Evolutionary conservation across 1,140 invertebrate species (phyloP), one percentile per base, ranked within the genome.

Genomic region (Temnothorax nylanderi): DNA sequence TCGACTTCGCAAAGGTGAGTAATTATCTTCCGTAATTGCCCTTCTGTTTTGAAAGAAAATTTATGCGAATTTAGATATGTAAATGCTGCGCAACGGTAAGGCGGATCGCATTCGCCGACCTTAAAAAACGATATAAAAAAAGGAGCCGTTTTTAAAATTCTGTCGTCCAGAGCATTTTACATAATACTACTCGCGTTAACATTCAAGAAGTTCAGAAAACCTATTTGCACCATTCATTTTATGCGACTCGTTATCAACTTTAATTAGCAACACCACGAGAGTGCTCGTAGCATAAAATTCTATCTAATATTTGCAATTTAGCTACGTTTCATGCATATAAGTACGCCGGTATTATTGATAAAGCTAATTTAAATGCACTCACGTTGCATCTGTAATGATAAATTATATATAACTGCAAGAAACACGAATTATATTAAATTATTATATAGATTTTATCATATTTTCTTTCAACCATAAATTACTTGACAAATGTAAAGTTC

Each of bases 1-100:
- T 99, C 94, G 99, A 99, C 96, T 99, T 97, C 95, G 99, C 99
- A 26, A 99, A 99, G 98, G 99, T 99, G 96, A 97, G 97, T 96
- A 41, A 81, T 86, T 87, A 54, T 34, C n/a, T 54, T 84, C 54
- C 11, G 16, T 21, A 34, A 80, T 78, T 58, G 16, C 69, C 11
- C n/a, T 51, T 6, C 13, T 51, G 0, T 62, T 41, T 34, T 11
- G 10, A 16, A 56, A 47, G 47, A 5, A 84, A 84, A 76, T 26
- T 75, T 81, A 77, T 67, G 18, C 47, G 58, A 85, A 65, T 71
- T 62, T 26, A 58, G 32, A 56, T 69, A 56, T 69, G 62, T 18
- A 82, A 60, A 69, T 32, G 51, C 21, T 16, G 26, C 4, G 21
- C 8, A 34, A 16, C 26, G 65, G 34, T 21, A 44, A 49, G 54